A percentile compares a stretch with the other conserved stretches of the same genome.
Conservation (phyloP, 2,113 vertebrate species). For the Rhombomys opimus region DNA sequence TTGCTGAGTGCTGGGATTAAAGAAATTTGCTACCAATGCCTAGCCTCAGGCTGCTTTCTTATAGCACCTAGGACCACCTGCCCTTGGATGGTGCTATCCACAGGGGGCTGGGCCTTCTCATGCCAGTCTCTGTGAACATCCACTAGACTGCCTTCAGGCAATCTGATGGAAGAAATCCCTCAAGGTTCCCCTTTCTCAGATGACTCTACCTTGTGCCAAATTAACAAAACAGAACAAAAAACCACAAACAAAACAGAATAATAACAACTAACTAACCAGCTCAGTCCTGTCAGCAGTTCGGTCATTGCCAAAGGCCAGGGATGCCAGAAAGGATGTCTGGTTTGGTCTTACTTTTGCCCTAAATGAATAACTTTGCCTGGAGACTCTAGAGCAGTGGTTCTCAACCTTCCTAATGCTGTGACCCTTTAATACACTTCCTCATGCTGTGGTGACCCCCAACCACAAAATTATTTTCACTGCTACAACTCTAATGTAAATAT, state of each 20-base stretch:
- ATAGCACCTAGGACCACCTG: background rate
- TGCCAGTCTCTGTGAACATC: background rate
- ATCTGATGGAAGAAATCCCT: background rate
- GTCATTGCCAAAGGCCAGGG: background rate
- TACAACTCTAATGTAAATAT: background rate
- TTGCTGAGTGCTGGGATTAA: background rate
- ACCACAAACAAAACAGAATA: background rate
- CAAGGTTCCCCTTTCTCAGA: background rate
- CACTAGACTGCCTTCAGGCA: background rate
- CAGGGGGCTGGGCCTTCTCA: background rate
- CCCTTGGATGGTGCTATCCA: background rate
- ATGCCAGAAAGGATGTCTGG: background rate
- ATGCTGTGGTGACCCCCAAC: background rate
- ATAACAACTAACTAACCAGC: background rate
- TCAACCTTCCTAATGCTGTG: background rate
- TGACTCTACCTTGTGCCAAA: background rate
- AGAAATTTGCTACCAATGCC: background rate
- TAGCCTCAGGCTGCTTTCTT: background rate
- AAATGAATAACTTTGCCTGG: background rate
- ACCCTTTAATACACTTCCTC: background rate
- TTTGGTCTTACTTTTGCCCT: background rate
- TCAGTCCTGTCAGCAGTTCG: background rate
- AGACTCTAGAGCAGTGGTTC: background rate
- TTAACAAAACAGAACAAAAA: background rate
- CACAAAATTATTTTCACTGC: background rate